A percentile compares a stretch with the other conserved stretches of the same genome.
These are phyloP conservation scores for Acanthurus leucopareius DNA, from an alignment of 2,797 vertebrate genomes.

Conservation along the genomic window DNA sequence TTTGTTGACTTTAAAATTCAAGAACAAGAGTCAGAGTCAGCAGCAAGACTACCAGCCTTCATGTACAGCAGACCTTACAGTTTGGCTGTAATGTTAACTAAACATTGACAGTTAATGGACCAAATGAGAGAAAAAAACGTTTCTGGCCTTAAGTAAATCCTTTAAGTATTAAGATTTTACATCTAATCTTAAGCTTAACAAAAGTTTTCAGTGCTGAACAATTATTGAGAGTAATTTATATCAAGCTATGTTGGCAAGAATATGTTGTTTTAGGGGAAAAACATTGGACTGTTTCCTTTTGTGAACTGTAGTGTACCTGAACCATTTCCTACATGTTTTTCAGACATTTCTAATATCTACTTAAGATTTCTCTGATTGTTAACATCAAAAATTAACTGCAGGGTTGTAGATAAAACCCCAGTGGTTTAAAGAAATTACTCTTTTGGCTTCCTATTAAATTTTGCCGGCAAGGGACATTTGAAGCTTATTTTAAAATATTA, in stretches of 20 bases:
- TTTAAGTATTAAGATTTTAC: background rate
- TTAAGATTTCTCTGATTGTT: constrained; percentile 1
- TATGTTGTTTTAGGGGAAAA: background rate
- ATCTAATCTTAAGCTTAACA: constrained; percentile 9
- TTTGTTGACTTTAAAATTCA: constrained; percentile 15
- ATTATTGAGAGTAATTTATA: constrained; percentile 27
- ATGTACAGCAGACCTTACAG: background rate
- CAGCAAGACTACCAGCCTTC: background rate
- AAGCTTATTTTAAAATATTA: background rate
- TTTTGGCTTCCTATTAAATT: constrained; percentile 22
- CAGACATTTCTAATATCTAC: constrained; percentile 3
- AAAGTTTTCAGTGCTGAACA: constrained; percentile 7
- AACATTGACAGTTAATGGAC: constrained; percentile 14
- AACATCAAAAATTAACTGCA: background rate
- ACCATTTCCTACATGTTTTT: background rate
- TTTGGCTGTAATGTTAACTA: constrained; percentile 4
- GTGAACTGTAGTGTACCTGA: background rate
- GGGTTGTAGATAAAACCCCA: constrained; percentile 1
- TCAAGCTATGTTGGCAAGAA: background rate
- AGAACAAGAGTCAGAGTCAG: constrained; percentile 7
- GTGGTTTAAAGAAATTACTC: background rate
- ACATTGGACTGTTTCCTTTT: background rate
- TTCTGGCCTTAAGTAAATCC: background rate
- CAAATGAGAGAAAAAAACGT: constrained; percentile 16
- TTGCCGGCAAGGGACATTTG: constrained; percentile 9